A percentile compares a stretch with the other conserved stretches of the same genome.
These are phyloP conservation scores for Ophraella communa DNA, from an alignment of 2,888 invertebrate species.

Conservation along the genomic window DNA sequence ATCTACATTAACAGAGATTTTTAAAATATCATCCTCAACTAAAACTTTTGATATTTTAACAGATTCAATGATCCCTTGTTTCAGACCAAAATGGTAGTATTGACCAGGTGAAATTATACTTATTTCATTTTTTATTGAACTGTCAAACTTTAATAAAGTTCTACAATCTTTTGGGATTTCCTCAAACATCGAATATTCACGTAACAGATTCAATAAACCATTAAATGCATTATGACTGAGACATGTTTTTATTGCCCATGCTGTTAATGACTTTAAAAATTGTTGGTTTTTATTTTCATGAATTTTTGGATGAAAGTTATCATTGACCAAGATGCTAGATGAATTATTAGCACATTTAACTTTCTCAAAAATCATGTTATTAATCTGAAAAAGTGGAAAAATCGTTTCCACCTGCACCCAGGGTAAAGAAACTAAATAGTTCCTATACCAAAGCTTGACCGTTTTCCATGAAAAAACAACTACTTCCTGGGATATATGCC, in stretches of 20 bases:
- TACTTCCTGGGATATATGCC: no score
- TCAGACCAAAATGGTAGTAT: conserved; percentile 19
- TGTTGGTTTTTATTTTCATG: not conserved
- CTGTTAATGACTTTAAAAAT: not conserved
- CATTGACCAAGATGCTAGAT: not conserved
- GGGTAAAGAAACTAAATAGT: no score
- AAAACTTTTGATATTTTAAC: not conserved
- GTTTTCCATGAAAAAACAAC: no score
- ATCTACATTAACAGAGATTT: conserved; percentile 39
- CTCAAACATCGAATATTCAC: not conserved
- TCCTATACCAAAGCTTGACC: no score
- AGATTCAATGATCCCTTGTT: not conserved
- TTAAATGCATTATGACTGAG: not conserved
- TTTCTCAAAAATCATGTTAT: not conserved
- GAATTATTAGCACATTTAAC: not conserved
- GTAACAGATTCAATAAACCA: not conserved
- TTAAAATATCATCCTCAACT: conserved; percentile 8
- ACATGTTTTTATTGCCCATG: not conserved
- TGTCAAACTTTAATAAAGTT: conserved; percentile 5
- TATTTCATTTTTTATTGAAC: conserved; percentile 4
- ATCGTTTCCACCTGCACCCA: no score
- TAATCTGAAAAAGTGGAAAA: no score
- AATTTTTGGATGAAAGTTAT: not conserved
- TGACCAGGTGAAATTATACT: not conserved
- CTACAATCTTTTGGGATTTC: conserved; percentile 5